phyloP scores from a whole-genome alignment of 2,797 vertebrate species.

The Esox lucius region DNA sequence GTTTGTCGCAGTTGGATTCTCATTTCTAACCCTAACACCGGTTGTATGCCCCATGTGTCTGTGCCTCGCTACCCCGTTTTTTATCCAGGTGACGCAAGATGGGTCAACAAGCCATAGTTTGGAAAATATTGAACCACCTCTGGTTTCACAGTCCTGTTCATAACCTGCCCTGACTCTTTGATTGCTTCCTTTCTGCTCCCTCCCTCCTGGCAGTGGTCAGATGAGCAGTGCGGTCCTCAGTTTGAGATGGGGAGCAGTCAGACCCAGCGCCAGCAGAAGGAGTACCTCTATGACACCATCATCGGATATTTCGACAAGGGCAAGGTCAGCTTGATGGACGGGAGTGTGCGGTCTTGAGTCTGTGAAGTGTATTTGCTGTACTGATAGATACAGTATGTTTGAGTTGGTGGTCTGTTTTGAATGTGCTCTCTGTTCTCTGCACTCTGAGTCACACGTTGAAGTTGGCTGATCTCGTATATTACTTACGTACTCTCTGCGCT shows the following conservation, averaged over 20 bases:
- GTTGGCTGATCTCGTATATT: not conserved
- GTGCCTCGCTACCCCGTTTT: no score
- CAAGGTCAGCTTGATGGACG: slow-evolving; percentile 78
- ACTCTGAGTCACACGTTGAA: not conserved
- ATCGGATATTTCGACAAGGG: slow-evolving; percentile 98
- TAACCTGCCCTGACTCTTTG: not conserved
- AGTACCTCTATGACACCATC: slow-evolving; percentile 90
- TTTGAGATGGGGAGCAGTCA: slow-evolving; percentile 87
- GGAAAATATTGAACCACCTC: not conserved
- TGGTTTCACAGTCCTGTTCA: not conserved
- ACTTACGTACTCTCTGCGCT: not conserved
- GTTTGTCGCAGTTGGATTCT: no score
- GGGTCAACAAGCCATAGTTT: no score
- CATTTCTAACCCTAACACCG: no score
- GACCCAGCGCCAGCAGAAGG: slow-evolving; percentile 94
- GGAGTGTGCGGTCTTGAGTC: not conserved
- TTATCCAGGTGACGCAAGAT: no score
- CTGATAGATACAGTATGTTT: not conserved
- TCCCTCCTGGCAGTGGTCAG: slow-evolving; percentile 83
- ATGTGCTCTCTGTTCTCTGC: not conserved
- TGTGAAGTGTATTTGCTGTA: not conserved
- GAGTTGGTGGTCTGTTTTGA: not conserved
- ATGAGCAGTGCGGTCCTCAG: slow-evolving; percentile 89
- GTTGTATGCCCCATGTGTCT: no score
- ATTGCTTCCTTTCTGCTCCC: not conserved